Evolutionary conservation across 2,113 vertebrate genomes (phyloP).

Genomic region (Halcyon senegalensis): DNA sequence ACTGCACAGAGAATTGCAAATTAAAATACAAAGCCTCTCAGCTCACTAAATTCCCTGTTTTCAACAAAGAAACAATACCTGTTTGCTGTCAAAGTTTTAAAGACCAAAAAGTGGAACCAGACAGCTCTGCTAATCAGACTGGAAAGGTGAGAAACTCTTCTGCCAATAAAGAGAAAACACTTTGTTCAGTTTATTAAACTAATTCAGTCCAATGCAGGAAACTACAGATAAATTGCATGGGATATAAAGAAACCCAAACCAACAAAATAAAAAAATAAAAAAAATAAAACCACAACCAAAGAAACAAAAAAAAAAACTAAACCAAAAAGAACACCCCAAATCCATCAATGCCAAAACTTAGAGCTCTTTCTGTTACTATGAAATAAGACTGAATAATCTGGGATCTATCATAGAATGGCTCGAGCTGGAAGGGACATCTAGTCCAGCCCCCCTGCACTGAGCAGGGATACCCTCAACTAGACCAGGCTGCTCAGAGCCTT

Average conservation of each 20-base stretch:
- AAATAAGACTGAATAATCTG: background rate
- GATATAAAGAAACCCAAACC: background rate
- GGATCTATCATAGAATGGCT: background rate
- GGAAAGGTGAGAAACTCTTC: background rate
- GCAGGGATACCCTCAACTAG: too few relatives aligned
- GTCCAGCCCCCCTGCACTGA: too few relatives aligned
- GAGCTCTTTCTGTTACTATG: background rate
- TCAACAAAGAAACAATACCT: background rate
- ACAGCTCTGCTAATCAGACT: background rate
- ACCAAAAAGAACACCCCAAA: too few relatives aligned
- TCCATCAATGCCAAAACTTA: too few relatives aligned
- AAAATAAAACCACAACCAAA: too few relatives aligned
- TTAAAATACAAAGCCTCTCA: background rate
- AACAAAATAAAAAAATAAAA: background rate
- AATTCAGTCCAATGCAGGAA: background rate
- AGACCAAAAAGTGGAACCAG: background rate
- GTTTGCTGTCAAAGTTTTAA: background rate
- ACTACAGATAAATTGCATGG: background rate
- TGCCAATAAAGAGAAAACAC: background rate
- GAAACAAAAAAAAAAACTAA: too few relatives aligned
- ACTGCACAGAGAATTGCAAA: background rate
- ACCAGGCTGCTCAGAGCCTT: too few relatives aligned
- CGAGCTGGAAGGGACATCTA: too few relatives aligned
- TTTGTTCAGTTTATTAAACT: background rate
- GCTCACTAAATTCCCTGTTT: background rate